A percentile compares a stretch with the other conserved stretches of the same genome.
phyloP scores from a whole-genome alignment of 2,113 vertebrate species.

The Neodontobutis hainanensis region DNA sequence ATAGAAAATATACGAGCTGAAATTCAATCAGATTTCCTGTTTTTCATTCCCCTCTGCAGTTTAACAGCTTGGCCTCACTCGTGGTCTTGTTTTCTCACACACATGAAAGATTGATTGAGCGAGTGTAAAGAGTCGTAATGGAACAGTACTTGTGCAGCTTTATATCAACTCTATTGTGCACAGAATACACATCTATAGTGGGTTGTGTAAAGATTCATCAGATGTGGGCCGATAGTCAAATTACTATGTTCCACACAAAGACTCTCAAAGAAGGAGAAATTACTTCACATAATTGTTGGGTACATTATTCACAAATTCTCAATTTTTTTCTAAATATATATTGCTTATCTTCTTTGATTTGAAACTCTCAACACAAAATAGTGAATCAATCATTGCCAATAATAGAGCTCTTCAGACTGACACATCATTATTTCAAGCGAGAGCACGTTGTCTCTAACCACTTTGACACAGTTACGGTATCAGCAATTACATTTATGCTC shows the following conservation, averaged over 20 bases:
- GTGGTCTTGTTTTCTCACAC: neutral
- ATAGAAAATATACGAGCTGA: neutral
- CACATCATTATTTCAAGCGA: neutral
- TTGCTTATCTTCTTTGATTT: neutral
- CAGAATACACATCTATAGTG: slow-evolving; percentile 28
- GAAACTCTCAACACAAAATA: neutral
- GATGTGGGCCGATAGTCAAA: slow-evolving; percentile 23
- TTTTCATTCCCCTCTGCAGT: neutral
- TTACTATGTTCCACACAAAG: neutral
- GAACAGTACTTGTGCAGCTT: too few relatives aligned
- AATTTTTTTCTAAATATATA: slow-evolving; percentile 2
- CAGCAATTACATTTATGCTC: too few relatives aligned
- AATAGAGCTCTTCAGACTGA: neutral
- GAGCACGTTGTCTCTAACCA: too few relatives aligned
- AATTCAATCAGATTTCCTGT: neutral
- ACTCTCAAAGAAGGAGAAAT: neutral
- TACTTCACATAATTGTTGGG: neutral
- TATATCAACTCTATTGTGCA: too few relatives aligned
- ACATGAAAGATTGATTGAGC: neutral
- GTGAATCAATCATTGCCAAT: neutral
- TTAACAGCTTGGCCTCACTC: neutral
- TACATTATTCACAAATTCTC: slow-evolving; percentile 4
- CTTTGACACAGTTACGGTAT: too few relatives aligned
- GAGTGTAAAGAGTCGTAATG: too few relatives aligned
- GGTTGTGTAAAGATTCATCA: slow-evolving; percentile 37